Evolutionary conservation across 2,888 invertebrate genomes (phyloP).

Genomic region (Elmis aenea): DNA sequence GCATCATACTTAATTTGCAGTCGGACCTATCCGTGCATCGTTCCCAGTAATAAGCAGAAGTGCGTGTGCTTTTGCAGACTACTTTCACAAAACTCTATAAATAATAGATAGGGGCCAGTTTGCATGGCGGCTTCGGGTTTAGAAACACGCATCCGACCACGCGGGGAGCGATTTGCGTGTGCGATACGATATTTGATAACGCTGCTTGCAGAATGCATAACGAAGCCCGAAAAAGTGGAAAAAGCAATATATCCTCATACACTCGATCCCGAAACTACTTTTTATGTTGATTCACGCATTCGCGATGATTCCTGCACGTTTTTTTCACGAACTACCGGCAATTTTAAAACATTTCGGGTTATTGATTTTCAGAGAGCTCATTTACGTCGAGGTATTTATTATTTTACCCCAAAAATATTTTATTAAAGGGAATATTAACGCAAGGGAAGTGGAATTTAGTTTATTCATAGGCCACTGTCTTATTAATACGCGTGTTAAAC

Average conservation of each 20-base stretch:
- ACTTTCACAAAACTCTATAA: slow-evolving; percentile 19
- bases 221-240: slow-evolving; percentile 9
- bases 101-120: slow-evolving; percentile 28
- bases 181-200: slow-evolving; percentile 25
- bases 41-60: slow-evolving; percentile 2
- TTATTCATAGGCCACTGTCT: too few relatives aligned
- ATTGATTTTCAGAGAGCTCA: too few relatives aligned
- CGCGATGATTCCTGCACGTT: slow-evolving; percentile 10
- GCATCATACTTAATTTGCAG: slow-evolving; percentile 16
- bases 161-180: slow-evolving; percentile 28
- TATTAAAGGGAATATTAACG: too few relatives aligned
- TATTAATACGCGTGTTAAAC: too few relatives aligned
- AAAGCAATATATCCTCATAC: slow-evolving; percentile 2
- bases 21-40: slow-evolving; percentile 5
- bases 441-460: too few relatives aligned
- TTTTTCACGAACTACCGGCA: too few relatives aligned
- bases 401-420: too few relatives aligned
- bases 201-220: slow-evolving; percentile 26
- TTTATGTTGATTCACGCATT: too few relatives aligned
- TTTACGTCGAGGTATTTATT: too few relatives aligned
- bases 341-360: too few relatives aligned
- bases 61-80: slow-evolving; percentile 16
- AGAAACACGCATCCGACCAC: slow-evolving; percentile 26
- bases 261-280: background rate
- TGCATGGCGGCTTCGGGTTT: slow-evolving; percentile 23